These are phyloP conservation scores for Neodon shergylaensis DNA, from an alignment of 2,113 vertebrate genomes.

Conservation along the genomic window DNA sequence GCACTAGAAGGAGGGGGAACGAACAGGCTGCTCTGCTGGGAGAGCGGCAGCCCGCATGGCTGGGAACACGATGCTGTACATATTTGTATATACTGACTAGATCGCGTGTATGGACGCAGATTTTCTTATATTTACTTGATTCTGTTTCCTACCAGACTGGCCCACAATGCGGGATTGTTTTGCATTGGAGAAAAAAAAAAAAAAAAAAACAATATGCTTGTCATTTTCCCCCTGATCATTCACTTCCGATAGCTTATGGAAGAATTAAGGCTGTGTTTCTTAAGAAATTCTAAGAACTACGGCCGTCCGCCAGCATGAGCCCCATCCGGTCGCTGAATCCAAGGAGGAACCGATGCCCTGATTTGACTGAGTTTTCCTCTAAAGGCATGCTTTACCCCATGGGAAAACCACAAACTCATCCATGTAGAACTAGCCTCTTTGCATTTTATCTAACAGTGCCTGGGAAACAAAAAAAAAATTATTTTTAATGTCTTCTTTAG, in stretches of 20 bases:
- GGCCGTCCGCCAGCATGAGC: constrained; percentile 84
- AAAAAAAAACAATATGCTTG: constrained; percentile 64
- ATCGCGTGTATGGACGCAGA: constrained; percentile 86
- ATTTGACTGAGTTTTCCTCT: constrained; percentile 80
- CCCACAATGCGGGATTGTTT: constrained; percentile 71
- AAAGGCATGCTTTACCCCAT: constrained; percentile 81
- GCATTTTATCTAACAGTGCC: constrained; percentile 89
- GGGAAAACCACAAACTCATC: constrained; percentile 83
- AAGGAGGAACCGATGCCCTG: constrained; percentile 47
- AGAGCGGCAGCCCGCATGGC: constrained; percentile 80
- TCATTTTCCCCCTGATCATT: constrained; percentile 77
- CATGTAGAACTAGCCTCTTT: constrained; percentile 84
- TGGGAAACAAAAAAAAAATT: constrained; percentile 64
- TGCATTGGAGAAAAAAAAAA: constrained; percentile 61
- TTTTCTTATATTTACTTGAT: constrained; percentile 87
- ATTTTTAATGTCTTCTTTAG: constrained; percentile 84
- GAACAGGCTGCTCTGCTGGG: constrained; percentile 68
- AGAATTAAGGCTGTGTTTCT: constrained; percentile 79
- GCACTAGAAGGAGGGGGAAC: not conserved
- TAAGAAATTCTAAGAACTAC: constrained; percentile 78
- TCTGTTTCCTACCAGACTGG: constrained; percentile 83
- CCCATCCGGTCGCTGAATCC: constrained; percentile 75
- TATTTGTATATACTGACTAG: constrained; percentile 88
- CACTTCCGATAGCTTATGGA: constrained; percentile 78
- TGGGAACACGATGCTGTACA: constrained; percentile 85